Evolutionary conservation across 2,113 vertebrate species (phyloP), one percentile per base, ranked within the genome.

Genomic region (Triplophysa rosa): DNA sequence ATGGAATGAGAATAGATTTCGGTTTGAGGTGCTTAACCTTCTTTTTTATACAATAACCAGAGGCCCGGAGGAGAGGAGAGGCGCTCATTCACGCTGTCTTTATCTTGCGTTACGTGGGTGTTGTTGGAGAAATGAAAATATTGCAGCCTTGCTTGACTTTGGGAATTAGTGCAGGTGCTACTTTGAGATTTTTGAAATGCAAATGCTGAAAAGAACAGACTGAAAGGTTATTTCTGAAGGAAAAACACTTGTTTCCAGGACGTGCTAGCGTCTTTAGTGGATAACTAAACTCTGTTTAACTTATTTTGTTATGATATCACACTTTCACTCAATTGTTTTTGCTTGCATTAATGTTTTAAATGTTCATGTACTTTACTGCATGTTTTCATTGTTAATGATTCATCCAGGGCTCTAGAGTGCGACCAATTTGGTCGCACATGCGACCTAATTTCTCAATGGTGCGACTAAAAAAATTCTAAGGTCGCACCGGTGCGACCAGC

Each of bases 51-150:
- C 33, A 37, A 37, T 23, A 29, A 49, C 58, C 59, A 23, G 24
- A 74, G 8, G 14, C 72, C 47, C 72, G 49, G 59, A 74, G 72
- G 56, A 63, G 59, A 74, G 72, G 56, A 74, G 37, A 71, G 68
- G 24, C 17, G 26, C 52, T 56, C 49, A 4, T 14, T 29, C 29
- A 29, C 29, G 29, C 29, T 29, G 40, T 47, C 71, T 74, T 74
- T 74, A 45, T 47, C 56, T 74, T 74, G n/a, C 37, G 45, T 74
- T 74, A 74, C 4, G 72, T 74, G 72, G 72, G 72, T 12, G 72
- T 63, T 24, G 19, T 63, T 24, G 19, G 21, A 61, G 67, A 47
- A 69, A 12, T 8, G 12, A 47, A 74, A 47, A 74, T 74, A 11
- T 74, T 74, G 71, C 71, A 74, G 37, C 4, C 56, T 62, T 45